Percentiles rank a stretch among this genome's conserved stretches.
These are phyloP conservation scores for Syritta pipiens DNA, from an alignment of 2,888 invertebrate genomes.

Conservation along the genomic window DNA sequence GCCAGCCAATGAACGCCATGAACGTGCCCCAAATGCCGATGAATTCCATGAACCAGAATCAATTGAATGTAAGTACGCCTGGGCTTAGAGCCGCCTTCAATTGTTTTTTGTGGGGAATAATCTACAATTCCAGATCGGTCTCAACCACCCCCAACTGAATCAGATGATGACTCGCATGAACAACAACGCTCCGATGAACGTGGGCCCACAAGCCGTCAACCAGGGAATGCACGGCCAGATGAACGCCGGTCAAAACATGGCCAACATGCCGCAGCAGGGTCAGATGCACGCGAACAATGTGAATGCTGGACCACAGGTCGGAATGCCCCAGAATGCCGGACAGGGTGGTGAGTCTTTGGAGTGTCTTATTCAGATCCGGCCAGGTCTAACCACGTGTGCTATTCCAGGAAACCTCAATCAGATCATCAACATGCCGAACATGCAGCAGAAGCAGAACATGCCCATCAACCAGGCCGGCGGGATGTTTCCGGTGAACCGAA, in stretches of 20 bases:
- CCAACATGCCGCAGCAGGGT: conserved; percentile 81
- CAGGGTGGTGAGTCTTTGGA: conserved; percentile 72
- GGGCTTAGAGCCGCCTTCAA: too few species aligned
- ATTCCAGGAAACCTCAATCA: conserved; percentile 74
- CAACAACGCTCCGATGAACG: conserved; percentile 79
- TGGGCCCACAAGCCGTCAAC: conserved; percentile 72
- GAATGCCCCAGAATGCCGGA: conserved; percentile 74
- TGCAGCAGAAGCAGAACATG: conserved; percentile 77
- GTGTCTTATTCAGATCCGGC: too few species aligned
- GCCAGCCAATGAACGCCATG: conserved; percentile 74
- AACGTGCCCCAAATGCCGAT: conserved; percentile 76
- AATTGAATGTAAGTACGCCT: conserved; percentile 73
- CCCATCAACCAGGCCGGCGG: conserved; percentile 79
- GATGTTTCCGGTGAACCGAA: conserved; percentile 81
- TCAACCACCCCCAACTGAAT: conserved; percentile 76
- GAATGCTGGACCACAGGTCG: conserved; percentile 73
- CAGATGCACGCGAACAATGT: conserved; percentile 74
- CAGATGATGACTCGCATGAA: conserved; percentile 80
- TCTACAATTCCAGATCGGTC: conserved; percentile 74
- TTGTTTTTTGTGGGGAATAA: too few species aligned
- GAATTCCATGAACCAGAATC: conserved; percentile 75
- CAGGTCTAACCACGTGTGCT: not conserved
- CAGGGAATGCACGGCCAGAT: conserved; percentile 75
- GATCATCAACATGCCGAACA: conserved; percentile 77
- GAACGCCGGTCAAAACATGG: conserved; percentile 78